A percentile compares a stretch with the other conserved stretches of the same genome.
These are phyloP conservation scores for Zonitis immaculata DNA, from an alignment of 2,888 invertebrate species.

Conservation along the genomic window DNA sequence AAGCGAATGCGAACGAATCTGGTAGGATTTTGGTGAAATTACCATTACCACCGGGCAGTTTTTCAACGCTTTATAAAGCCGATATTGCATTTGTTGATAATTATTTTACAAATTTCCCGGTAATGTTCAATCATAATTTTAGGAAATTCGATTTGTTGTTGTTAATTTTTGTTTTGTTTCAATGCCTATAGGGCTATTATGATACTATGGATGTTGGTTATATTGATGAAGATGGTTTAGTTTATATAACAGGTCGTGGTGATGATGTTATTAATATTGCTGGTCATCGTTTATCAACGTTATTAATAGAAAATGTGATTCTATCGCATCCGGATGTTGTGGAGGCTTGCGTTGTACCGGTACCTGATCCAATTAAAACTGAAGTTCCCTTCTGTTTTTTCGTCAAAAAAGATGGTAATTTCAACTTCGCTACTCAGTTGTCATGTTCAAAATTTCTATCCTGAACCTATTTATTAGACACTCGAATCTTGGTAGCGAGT, in stretches of 20 bases:
- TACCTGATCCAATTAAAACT: conserved; percentile 85
- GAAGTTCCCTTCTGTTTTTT: conserved; percentile 86
- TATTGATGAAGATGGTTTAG: conserved; percentile 73
- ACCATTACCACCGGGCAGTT: conserved; percentile 85
- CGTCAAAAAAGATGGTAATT: conserved; percentile 66
- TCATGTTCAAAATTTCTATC: too few species aligned
- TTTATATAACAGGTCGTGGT: conserved; percentile 85
- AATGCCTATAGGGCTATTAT: conserved; percentile 86
- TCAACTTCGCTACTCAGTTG: conserved; percentile 9
- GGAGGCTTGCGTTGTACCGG: conserved; percentile 86
- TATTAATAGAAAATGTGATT: conserved; percentile 86
- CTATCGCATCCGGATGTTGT: conserved; percentile 77
- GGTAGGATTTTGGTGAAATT: conserved; percentile 79
- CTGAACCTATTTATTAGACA: too few species aligned
- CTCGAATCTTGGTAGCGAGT: too few species aligned
- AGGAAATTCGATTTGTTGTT: too few species aligned
- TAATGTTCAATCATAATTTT: conserved; percentile 60
- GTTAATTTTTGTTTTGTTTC: too few species aligned
- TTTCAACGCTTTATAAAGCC: conserved; percentile 78
- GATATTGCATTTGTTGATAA: too few species aligned
- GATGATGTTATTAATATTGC: conserved; percentile 96
- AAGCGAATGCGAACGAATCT: conserved; percentile 67
- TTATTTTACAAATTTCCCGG: too few species aligned
- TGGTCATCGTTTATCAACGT: conserved; percentile 85
- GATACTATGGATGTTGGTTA: conserved; percentile 96